Evolutionary conservation across 2,797 vertebrate genomes (phyloP).

Genomic region (Lemur catta): DNA sequence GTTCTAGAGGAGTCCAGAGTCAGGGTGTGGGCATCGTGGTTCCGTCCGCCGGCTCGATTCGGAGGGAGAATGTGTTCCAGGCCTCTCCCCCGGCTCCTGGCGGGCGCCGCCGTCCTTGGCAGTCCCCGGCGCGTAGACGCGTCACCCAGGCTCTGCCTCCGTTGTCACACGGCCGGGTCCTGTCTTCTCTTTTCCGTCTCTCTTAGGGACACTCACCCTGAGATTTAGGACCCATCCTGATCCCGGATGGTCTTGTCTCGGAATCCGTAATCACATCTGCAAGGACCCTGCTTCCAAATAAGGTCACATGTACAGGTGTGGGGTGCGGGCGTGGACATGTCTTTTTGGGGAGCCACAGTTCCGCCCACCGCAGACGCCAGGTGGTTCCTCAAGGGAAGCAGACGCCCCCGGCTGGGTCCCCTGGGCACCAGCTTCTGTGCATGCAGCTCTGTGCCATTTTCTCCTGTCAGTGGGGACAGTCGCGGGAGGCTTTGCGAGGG

Average conservation of each 20-base stretch:
- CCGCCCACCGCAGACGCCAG: no score
- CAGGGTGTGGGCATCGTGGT: not conserved
- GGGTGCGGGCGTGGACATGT: accelerated
- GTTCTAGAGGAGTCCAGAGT: not conserved
- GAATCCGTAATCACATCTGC: not conserved
- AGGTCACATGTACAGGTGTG: accelerated
- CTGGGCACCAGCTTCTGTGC: not conserved
- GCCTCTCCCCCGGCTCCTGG: not conserved
- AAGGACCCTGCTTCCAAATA: not conserved
- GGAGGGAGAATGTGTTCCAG: not conserved
- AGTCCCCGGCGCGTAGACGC: not conserved
- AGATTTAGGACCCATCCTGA: no score
- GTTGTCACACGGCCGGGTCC: accelerated
- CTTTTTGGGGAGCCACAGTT: not conserved
- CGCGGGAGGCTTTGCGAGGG: not conserved
- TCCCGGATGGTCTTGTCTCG: not conserved
- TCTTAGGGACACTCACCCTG: not conserved
- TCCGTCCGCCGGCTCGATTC: not conserved
- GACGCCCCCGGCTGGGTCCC: not conserved
- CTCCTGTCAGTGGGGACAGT: no score
- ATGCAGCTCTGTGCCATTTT: no score
- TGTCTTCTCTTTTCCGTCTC: not conserved
- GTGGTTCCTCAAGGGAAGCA: not conserved
- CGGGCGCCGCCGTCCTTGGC: not conserved
- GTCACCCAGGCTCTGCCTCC: not conserved